Evolutionary conservation across 2,113 vertebrate species (phyloP), one percentile per base, ranked within the genome.

Genomic region (Stigmatopora nigra): DNA sequence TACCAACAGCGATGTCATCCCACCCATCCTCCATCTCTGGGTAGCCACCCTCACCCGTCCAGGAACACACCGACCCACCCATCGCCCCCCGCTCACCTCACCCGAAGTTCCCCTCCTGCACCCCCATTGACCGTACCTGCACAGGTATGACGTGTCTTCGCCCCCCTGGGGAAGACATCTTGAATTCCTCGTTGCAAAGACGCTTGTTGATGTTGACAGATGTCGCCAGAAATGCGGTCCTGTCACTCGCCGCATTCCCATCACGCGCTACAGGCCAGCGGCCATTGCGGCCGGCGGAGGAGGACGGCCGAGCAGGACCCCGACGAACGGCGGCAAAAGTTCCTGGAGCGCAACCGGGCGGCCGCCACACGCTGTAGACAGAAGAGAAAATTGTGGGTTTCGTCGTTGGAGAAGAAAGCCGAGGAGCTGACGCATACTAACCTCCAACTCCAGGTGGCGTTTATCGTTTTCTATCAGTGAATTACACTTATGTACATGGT

Each of bases 371-470:
- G 97, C 76, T 99, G 97, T 90, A 92, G 97, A 84, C 97, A 98
- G 92, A 99, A 99, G 89, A 95, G 97, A 90, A 99, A 99, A 88
- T 87, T 98, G 88, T 99, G 97, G 97, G 97, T 98, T 92, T 92
- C 92, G 79, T 97, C 97, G 70, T 88, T 99, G 92, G 97, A 99
- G 92, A 99, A 96, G 91, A 99, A 99, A 89, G 97, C 97, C 55
- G 97, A 99, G 86, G 97, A 98, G 89, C 90, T 99, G 84, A 98
- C 95, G 75, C 96, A 99, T 89, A 98, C 94, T 78, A 98, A 99
- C 91, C 94, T 98, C 91, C 95, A 98, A 83, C 93, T 99, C 88
- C 96, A 99, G 95, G 96, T 98, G 88, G 68, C 86, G 67, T 46
- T 22, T 38, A 5, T 57, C 19, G 56, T 17, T 31, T 31, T 38